Base-by-base conservation (phyloP, 2,797 vertebrate species). In the Okamejei kenojei region DNA sequence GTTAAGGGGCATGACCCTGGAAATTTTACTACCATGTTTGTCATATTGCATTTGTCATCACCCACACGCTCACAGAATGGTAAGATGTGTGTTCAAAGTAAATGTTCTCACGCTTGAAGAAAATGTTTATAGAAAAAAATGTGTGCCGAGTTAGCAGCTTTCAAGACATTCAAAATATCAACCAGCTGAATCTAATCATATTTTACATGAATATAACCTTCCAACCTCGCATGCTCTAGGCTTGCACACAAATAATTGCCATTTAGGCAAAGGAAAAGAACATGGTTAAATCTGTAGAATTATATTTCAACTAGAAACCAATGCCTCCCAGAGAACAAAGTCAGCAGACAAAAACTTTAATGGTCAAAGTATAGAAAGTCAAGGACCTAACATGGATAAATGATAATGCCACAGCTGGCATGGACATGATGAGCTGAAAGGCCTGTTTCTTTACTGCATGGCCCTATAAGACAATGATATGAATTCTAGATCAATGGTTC, bases 21-120 rank as follows among this genome's bases (percentile, higher is more conserved):
- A 91, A 91, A 74, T 74, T 7, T 91, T 54, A 29, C 90, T 91
- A 54, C 71, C 15, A 10, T 74, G 71, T 91, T 74, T 74, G 71
- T 91, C 68, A 91, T 74, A 54, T 73, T 91, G 68, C 38, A 91
- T 91, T 91, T 74, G 26, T 76, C 90, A 74, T 91, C 90, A 74
- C 23, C 35, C 35, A 58, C 71, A 54, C 73, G 71, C 74, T 91
- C 68, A 91, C 19, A 68, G n/a, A 71, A 45, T 91, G 32, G 90
- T 91, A 74, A 91, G 71, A 76, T 54, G 38, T 91, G 54, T 17
- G 38, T 74, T 91, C 90, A 91, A 91, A 91, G 35, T 73, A 38
- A 71, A 73, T 45, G 21, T 73, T 45, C 21, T 45, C 26, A 54
- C 23, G 35, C 35, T 29, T 26, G 73, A 26, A 54, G n/a, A 32